These are phyloP conservation scores for Drosophila leontia DNA, from an alignment of 1,140 invertebrate genomes.

Conservation along the genomic window DNA sequence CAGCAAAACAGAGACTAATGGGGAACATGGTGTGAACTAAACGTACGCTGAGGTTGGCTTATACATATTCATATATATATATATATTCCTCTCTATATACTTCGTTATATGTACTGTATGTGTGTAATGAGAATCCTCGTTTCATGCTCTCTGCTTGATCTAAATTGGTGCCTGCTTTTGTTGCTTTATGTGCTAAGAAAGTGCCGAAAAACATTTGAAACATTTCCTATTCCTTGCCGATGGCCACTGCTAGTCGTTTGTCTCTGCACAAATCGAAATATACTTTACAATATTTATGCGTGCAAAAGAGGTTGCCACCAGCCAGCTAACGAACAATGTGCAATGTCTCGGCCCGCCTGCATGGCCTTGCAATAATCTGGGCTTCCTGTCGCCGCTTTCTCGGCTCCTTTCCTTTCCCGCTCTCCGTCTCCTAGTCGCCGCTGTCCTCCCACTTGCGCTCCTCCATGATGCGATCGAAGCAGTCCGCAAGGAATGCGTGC, in stretches of 20 bases:
- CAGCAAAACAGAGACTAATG: slow-evolving; percentile 16
- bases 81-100: slow-evolving; percentile 44
- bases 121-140: slow-evolving; percentile 69
- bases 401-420: background rate
- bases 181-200: slow-evolving; percentile 68
- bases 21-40: slow-evolving; percentile 21
- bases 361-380: slow-evolving; percentile 23
- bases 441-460: slow-evolving; percentile 93
- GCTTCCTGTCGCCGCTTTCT: slow-evolving; percentile 19
- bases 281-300: slow-evolving; percentile 33
- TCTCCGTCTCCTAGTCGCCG: slow-evolving; percentile 88
- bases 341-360: slow-evolving; percentile 39
- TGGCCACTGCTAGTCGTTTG: slow-evolving; percentile 26
- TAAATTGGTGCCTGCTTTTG: slow-evolving; percentile 67
- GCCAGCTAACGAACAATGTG: slow-evolving; percentile 47
- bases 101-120: slow-evolving; percentile 34
- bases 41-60: slow-evolving; percentile 48
- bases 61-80: slow-evolving; percentile 46
- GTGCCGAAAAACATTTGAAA: slow-evolving; percentile 77
- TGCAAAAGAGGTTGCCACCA: background rate
- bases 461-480: slow-evolving; percentile 96
- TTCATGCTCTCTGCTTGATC: slow-evolving; percentile 51
- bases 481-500: slow-evolving; percentile 97
- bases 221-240: slow-evolving; percentile 52
- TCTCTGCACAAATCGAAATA: slow-evolving; percentile 30